Conservation (phyloP, 2,797 vertebrate species). For the Avahi laniger region DNA sequence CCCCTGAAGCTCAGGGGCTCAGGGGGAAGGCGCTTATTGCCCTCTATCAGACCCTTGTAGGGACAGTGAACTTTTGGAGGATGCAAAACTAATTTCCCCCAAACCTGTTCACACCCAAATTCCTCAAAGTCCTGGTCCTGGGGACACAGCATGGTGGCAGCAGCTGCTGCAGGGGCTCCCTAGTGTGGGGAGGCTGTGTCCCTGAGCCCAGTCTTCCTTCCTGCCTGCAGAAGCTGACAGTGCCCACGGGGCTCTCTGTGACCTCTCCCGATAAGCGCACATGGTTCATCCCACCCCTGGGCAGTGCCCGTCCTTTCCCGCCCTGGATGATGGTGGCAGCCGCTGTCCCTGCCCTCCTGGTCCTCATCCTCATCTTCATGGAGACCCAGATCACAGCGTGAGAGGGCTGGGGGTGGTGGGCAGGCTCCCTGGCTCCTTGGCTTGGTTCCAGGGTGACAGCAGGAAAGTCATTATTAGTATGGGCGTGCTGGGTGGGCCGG, state of each 20-base stretch:
- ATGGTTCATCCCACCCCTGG: constrained; percentile 98
- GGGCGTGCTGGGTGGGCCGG: background rate
- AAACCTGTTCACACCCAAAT: background rate
- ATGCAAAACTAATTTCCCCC: background rate
- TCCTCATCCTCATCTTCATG: constrained; percentile 99
- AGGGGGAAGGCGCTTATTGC: background rate
- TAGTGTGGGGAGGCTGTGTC: background rate
- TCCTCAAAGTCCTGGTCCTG: background rate
- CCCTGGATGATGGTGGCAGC: constrained; percentile 98
- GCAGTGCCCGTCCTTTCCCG: constrained; percentile 93
- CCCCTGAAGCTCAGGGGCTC: background rate
- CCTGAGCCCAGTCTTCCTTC: constrained; percentile 35
- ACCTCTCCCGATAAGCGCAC: constrained; percentile 95
- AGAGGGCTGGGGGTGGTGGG: constrained; percentile 72
- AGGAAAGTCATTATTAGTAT: background rate
- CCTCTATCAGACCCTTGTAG: background rate
- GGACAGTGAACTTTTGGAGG: background rate
- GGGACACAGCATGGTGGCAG: background rate
- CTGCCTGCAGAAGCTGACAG: constrained; percentile 92
- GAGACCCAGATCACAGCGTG: constrained; percentile 99
- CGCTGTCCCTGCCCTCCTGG: constrained; percentile 93
- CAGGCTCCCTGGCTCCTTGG: background rate
- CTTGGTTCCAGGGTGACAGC: background rate
- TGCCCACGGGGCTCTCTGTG: constrained; percentile 95
- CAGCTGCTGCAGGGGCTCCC: background rate